Evolutionary conservation across 2,113 vertebrate genomes (phyloP).

Genomic region (Tachysurus vachellii): DNA sequence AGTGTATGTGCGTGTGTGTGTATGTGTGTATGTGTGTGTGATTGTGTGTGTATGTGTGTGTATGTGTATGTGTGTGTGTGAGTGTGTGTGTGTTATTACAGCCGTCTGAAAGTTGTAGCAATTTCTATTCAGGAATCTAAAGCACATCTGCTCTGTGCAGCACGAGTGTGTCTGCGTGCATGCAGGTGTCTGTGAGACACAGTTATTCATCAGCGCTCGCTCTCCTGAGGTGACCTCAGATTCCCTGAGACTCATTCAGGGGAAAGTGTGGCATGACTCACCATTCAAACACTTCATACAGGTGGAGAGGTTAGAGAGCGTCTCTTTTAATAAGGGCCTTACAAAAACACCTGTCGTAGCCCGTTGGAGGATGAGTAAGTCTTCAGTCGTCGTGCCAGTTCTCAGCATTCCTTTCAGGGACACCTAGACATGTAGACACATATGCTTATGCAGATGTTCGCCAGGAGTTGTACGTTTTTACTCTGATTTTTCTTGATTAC

Average conservation of each 20-base stretch:
- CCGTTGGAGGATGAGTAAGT: constrained; percentile 33
- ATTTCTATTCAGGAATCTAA: not conserved
- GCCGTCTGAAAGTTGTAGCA: not conserved
- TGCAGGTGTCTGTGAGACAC: constrained; percentile 6
- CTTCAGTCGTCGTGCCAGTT: not conserved
- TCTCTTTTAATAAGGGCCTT: constrained; percentile 45
- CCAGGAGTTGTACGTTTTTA: not conserved
- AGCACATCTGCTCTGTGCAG: not conserved
- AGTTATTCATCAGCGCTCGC: not conserved
- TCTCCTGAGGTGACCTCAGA: constrained; percentile 58
- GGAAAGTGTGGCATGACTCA: constrained; percentile 54
- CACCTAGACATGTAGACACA: constrained; percentile 3
- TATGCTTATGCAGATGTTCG: not conserved
- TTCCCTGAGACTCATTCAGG: constrained; percentile 50
- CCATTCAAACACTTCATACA: constrained; percentile 41
- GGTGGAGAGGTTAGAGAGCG: constrained; percentile 52
- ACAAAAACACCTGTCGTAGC: constrained; percentile 46
- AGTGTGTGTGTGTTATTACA: not conserved
- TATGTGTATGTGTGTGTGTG: no score
- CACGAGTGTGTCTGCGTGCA: no score
- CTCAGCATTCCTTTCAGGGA: constrained; percentile 32
- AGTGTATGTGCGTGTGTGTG: not conserved
- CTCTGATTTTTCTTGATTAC: not conserved
- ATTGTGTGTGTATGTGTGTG: no score
- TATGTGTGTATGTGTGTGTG: no score